Conservation (phyloP, 2,888 invertebrate species). For the Charanyca ferruginea region DNA sequence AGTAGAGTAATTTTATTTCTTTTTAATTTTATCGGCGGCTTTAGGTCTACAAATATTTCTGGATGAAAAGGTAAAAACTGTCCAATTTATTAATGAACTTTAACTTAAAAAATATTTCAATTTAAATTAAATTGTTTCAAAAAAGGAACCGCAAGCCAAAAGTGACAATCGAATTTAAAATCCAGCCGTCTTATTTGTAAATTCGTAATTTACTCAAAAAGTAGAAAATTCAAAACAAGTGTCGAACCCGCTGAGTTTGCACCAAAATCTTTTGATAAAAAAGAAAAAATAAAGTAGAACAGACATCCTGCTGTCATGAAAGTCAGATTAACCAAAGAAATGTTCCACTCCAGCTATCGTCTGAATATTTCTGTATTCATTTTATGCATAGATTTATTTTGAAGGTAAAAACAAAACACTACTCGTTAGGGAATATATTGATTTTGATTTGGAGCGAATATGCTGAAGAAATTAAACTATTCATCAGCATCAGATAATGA, state of each 20-base stretch:
- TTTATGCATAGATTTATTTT: slow-evolving; percentile 55
- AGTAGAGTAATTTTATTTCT: slow-evolving; percentile 30
- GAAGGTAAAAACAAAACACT: slow-evolving; percentile 35
- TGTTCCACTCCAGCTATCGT: slow-evolving; percentile 31
- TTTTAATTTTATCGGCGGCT: slow-evolving; percentile 30
- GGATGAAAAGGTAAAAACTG: background rate
- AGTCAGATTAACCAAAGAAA: slow-evolving; percentile 56
- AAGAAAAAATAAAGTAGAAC: slow-evolving; percentile 21
- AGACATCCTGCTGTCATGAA: slow-evolving; percentile 45
- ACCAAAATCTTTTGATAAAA: slow-evolving; percentile 19
- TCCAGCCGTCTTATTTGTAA: slow-evolving; percentile 28
- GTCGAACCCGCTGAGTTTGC: slow-evolving; percentile 47
- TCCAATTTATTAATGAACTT: slow-evolving; percentile 1
- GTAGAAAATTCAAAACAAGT: slow-evolving; percentile 31
- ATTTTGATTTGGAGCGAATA: slow-evolving; percentile 37
- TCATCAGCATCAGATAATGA: background rate
- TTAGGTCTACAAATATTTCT: slow-evolving; percentile 32
- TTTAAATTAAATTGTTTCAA: slow-evolving; percentile 1
- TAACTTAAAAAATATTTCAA: background rate
- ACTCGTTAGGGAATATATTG: slow-evolving; percentile 47
- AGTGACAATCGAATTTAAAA: background rate
- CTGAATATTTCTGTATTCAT: slow-evolving; percentile 53
- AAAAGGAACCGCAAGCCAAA: slow-evolving; percentile 13
- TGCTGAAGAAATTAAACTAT: slow-evolving; percentile 5
- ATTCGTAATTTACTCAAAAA: slow-evolving; percentile 37